Base-by-base conservation (phyloP, 2,888 invertebrate species). In the Amblyjoppa fuscipennis region DNA sequence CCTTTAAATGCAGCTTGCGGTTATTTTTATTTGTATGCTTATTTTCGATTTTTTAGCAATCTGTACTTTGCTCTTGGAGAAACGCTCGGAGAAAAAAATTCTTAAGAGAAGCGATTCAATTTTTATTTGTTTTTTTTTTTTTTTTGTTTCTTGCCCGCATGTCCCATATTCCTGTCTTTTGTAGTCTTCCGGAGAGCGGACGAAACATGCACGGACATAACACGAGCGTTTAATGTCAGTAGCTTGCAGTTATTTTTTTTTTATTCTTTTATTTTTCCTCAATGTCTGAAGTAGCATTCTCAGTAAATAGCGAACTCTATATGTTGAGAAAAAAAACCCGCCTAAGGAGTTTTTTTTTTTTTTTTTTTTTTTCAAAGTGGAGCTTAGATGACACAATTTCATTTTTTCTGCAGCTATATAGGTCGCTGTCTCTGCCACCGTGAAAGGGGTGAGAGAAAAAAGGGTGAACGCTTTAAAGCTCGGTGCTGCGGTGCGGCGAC, bases 121-220 rank as follows among this genome's bases (percentile, higher is more conserved):
- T 41, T 41, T 38, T 4, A 3, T 3, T 38, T 41, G 9, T 41
- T 11, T 11, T 41, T 16, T 45, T 45, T 45, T 45, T 45, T 9
- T 20, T 20, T 20, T 20, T 20, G 20, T 20, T 20, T 45, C 13
- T 9, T 6, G 34, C 9, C 28, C 7, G 11, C 25, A 16, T 25
- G 59, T 59, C 56, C 56, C 7, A 28, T 11, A 59, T 59, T 59
- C 11, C 56, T 20, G 56, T 59, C 59, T 59, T 59, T 59, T 59
- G 59, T 59, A 28, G 13, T 45, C 13, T 45, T 59, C 28, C 28
- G 13, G 28, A 25, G 59, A 11, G 25, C 59, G 25, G 28, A 59
- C 59, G 13, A 59, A 25, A 25, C 25, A 59, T 59, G 59, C 28
- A 59, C 28, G 59, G 20, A 59, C 25, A 28, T 59, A 20, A 59